Evolutionary conservation across 2,888 invertebrate genomes (phyloP).

Genomic region (Tethea ocularis): DNA sequence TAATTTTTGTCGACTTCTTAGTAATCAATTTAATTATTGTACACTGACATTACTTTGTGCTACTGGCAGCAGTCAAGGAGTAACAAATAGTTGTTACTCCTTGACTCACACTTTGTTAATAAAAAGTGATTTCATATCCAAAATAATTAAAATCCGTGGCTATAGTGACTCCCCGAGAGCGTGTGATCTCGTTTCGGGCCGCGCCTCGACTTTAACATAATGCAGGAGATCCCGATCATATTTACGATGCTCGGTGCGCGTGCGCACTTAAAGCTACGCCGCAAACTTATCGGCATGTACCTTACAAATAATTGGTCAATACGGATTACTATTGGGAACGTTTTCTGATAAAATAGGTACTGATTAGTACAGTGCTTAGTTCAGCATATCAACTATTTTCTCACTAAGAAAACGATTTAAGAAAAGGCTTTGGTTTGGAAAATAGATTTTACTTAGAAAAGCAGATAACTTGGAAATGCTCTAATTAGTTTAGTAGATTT

Average conservation of each 20-base stretch:
- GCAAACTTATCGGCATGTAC: conserved; percentile 39
- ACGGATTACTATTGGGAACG: conserved; percentile 7
- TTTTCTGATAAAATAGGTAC: not conserved
- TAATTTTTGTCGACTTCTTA: no score
- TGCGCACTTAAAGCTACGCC: conserved; percentile 32
- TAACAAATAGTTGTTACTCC: no score
- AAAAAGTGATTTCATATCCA: not conserved
- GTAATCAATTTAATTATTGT: no score
- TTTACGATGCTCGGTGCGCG: conserved; percentile 57
- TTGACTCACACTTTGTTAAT: no score
- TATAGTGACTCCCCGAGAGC: conserved; percentile 19
- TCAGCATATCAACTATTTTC: not conserved
- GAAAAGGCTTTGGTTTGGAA: no score
- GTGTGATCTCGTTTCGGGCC: conserved; percentile 50
- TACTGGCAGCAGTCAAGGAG: no score
- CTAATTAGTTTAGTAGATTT: no score
- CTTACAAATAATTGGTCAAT: conserved; percentile 43
- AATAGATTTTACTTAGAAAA: no score
- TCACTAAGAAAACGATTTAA: no score
- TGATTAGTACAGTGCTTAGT: not conserved
- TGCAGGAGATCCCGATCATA: conserved; percentile 67
- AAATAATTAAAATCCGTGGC: conserved; percentile 6
- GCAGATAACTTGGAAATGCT: no score
- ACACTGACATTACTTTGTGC: no score
- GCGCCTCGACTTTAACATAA: conserved; percentile 47